Evolutionary conservation across 2,113 vertebrate species (phyloP).

Genomic region (Poeciliopsis occidentalis): DNA sequence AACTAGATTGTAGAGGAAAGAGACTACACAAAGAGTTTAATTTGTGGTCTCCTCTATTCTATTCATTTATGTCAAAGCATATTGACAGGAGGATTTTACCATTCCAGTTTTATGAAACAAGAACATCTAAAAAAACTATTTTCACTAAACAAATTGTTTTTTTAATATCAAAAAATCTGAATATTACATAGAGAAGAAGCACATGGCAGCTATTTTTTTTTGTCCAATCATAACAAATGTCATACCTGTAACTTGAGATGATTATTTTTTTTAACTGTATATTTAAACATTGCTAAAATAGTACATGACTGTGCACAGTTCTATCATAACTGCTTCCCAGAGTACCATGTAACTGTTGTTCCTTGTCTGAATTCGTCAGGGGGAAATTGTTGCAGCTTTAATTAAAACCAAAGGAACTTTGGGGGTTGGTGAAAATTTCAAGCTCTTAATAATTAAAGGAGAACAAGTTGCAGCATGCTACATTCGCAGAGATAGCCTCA

Average conservation of each 20-base stretch:
- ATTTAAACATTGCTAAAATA: conserved; percentile 23
- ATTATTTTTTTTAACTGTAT: not conserved
- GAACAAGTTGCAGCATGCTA: conserved; percentile 52
- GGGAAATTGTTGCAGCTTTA: conserved; percentile 50
- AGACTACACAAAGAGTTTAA: not conserved
- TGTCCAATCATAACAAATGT: not conserved
- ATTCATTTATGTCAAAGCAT: not conserved
- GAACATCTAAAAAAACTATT: not conserved
- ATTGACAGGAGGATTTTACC: not conserved
- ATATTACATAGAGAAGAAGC: not conserved
- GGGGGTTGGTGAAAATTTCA: conserved; percentile 56
- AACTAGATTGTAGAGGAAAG: no score
- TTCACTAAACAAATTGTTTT: not conserved
- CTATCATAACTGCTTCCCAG: conserved; percentile 39
- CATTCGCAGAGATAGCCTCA: conserved; percentile 45
- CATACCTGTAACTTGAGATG: not conserved
- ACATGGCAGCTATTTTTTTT: not conserved
- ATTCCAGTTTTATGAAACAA: not conserved
- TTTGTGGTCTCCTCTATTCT: not conserved
- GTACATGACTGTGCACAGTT: conserved; percentile 7
- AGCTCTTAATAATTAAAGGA: conserved; percentile 69
- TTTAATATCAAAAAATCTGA: not conserved
- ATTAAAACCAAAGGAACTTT: conserved; percentile 67
- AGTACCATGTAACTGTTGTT: conserved; percentile 50
- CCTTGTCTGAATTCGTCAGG: conserved; percentile 56